Conservation (phyloP, 1,140 invertebrate genomes). For the Diorhabda elongata region DNA sequence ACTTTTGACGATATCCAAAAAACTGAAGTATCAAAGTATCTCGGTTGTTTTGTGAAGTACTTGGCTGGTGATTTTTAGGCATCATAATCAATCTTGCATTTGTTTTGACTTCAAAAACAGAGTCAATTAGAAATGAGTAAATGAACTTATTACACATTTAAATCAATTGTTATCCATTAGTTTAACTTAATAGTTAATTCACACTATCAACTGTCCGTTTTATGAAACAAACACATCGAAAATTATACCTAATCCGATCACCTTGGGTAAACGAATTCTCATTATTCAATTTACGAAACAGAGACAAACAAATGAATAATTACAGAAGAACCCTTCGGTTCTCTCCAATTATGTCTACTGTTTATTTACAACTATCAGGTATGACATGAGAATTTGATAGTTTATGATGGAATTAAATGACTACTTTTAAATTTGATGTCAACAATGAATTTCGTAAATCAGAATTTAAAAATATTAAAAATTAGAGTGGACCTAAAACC, state of each 20-base stretch:
- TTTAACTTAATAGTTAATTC: background rate
- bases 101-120: too few species aligned
- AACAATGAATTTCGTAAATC: too few species aligned
- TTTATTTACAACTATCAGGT: background rate
- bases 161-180: background rate
- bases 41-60: too few species aligned
- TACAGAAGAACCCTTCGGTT: background rate
- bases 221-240: background rate
- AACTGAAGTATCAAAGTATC: too few species aligned
- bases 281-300: constrained; percentile 7
- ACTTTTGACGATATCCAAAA: too few species aligned
- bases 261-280: constrained; percentile 3
- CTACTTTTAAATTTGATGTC: too few species aligned
- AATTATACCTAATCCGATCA: background rate
- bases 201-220: background rate
- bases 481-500: too few species aligned
- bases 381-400: too few species aligned
- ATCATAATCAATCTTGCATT: too few species aligned
- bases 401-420: too few species aligned
- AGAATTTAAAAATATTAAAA: too few species aligned
- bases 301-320: constrained; percentile 13
- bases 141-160: background rate
- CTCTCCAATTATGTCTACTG: background rate
- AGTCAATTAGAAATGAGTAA: background rate
- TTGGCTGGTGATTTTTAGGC: too few species aligned